Evolutionary conservation across 2,113 vertebrate species (phyloP), one percentile per base, ranked within the genome.

Genomic region (Junco hyemalis): DNA sequence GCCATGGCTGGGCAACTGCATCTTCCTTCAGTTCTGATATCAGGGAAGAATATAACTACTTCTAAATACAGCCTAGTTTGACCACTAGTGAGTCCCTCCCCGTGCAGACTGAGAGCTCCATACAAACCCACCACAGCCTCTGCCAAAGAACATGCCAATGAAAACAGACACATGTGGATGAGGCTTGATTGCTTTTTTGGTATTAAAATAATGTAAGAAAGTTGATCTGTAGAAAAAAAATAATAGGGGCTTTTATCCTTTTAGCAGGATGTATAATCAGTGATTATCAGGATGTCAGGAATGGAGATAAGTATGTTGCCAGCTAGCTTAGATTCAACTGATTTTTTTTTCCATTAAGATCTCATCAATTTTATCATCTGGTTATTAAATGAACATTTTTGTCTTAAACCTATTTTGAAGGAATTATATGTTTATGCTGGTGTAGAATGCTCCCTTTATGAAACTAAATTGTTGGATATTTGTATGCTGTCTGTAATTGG

Each of bases 331-430:
- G 48, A 71, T 82, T 68, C n/a, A 72, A 60, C 13, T 60, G 48
- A 8, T 3, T 8, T 33, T 72, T 44, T 61, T 68, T 50, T 8
- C 29, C 56, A 59, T 29, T 9, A 70, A 82, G 18, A 61, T 50
- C 31, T 71, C 51, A 70, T 81, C 42, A 72, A 6, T 88, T 73
- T 66, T 76, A 86, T 93, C 18, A 78, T 90, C 40, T 81, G 42
- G 44, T 86, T 95, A 85, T 79, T 88, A 91, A 86, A 94, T n/a
- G 40, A 25, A 69, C 9, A 61, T 82, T 90, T 95, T 91, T 93
- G 54, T 56, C 71, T 90, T 79, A 81, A 81, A 77, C 14, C 11
- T 78, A 36, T 93, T 91, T 94, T 86, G 40, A 59, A 78, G 66
- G 77, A 88, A 94, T 88, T 87, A 56, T 42, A 63, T 45, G 25